Conservation (phyloP, 2,888 invertebrate species). For the Drosophila greeni region DNA sequence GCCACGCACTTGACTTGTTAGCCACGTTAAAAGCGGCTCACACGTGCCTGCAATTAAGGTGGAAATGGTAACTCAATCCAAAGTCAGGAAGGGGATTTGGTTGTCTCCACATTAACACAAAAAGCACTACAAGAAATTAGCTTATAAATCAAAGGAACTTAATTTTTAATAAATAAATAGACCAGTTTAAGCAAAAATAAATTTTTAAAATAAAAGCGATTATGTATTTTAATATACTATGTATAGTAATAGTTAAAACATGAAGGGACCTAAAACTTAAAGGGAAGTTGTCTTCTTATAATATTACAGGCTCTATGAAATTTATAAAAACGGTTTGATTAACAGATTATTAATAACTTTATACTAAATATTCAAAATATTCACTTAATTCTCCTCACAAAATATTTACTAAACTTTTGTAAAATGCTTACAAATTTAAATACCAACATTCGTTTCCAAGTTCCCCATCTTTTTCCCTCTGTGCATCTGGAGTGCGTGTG, state of each 20-base stretch:
- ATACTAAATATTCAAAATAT: no score
- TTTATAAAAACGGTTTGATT: no score
- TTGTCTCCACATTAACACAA: constrained; percentile 55
- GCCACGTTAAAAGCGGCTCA: constrained; percentile 52
- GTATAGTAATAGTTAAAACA: no score
- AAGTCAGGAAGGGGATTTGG: constrained; percentile 7
- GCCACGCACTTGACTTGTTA: constrained; percentile 57
- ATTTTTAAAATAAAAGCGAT: neutral
- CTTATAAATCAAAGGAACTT: neutral
- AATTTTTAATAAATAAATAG: neutral
- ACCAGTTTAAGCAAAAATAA: neutral
- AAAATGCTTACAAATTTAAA: neutral
- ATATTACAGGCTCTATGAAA: no score
- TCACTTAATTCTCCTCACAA: neutral
- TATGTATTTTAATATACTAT: neutral
- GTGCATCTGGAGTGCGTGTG: constrained; percentile 26
- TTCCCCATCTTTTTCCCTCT: constrained; percentile 41
- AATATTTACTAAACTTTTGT: neutral
- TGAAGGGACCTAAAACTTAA: no score
- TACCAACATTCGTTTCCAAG: neutral
- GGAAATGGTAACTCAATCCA: constrained; percentile 66
- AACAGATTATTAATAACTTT: no score
- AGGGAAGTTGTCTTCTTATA: no score
- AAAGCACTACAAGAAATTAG: constrained; percentile 13
- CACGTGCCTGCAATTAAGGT: constrained; percentile 71